Base-by-base conservation (phyloP, 2,797 vertebrate genomes). In the Perdix hodgsoniae region DNA sequence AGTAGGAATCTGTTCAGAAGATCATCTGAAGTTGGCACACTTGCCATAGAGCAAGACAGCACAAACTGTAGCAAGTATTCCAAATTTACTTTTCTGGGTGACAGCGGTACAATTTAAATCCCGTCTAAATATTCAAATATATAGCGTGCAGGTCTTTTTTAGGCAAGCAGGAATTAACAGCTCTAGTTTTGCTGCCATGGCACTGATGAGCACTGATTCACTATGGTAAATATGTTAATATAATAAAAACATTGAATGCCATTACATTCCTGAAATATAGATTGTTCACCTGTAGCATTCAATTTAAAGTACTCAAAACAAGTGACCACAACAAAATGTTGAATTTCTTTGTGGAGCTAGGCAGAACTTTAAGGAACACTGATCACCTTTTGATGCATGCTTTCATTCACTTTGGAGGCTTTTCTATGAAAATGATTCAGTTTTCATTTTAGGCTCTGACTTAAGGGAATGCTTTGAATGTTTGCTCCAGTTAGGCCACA, bases 51-150 rank as follows among this genome's bases (percentile, higher is more conserved):
- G 73, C 23, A 14, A 81, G 37, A 10, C 45, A 50, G 86, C 56
- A 84, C 16, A n/a, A 83, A 33, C 10, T 23, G 59, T 0, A 1
- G 15, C 1, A 1, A 0, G 0, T 10, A 11, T 75, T 63, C 63
- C 45, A 90, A 90, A 33, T 27, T 50, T 40, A 4, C 9, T 86
- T 29, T 8, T 69, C 70, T 78, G 10, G 31, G 56, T 12, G 2
- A 45, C 56, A 35, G 6, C 2, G 3, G 7, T 5, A 29, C 10
- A 10, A 49, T 39, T 42, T 59, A 60, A 86, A 47, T 22, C 61
- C 6, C 23, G 22, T 2, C 21, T 50, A 59, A 66, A 83, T 13
- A 18, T 0, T 13, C 0, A 11, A n/a, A 56, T 65, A 88, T 72
- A 22, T 0, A 45, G n/a, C 31, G 57, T 17, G 78, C 35, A 33